phyloP scores from a whole-genome alignment of 2,113 vertebrate species.

The Oxyura jamaicensis region DNA sequence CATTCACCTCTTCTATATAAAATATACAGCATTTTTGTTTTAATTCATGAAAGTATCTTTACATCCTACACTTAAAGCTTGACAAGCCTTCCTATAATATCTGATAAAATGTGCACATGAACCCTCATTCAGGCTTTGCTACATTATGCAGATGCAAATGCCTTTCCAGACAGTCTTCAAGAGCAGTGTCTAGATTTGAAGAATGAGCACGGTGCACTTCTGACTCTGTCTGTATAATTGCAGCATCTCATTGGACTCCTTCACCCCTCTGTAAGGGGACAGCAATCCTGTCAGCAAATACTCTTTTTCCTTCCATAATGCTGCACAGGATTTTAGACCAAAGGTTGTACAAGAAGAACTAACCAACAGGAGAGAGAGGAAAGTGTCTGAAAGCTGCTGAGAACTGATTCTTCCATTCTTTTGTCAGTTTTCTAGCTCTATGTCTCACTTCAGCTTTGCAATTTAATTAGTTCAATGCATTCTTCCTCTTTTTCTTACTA shows the following conservation, averaged over 20 bases:
- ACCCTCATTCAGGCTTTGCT: not conserved
- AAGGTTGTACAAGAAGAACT: not conserved
- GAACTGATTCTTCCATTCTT: not conserved
- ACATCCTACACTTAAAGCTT: not conserved
- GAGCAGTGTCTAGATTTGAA: constrained; percentile 13
- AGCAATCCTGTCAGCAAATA: not conserved
- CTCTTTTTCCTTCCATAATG: not conserved
- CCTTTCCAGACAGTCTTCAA: constrained; percentile 25
- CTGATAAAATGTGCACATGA: not conserved
- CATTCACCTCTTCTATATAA: not conserved
- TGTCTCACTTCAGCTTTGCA: not conserved
- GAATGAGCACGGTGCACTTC: constrained; percentile 20
- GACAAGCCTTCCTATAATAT: not conserved
- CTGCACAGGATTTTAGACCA: not conserved
- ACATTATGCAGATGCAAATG: not conserved
- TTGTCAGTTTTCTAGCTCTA: not conserved
- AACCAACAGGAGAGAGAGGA: not conserved
- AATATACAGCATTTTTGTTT: not conserved
- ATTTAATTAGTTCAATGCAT: not conserved
- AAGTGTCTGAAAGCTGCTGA: constrained; percentile 11
- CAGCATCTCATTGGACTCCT: not conserved
- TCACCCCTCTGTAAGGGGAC: not conserved
- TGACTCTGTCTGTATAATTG: not conserved
- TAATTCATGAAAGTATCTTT: not conserved
- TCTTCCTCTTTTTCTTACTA: not conserved